Evolutionary conservation across 2,888 invertebrate species (phyloP).

Genomic region (Lepeophtheirus nordmannii): DNA sequence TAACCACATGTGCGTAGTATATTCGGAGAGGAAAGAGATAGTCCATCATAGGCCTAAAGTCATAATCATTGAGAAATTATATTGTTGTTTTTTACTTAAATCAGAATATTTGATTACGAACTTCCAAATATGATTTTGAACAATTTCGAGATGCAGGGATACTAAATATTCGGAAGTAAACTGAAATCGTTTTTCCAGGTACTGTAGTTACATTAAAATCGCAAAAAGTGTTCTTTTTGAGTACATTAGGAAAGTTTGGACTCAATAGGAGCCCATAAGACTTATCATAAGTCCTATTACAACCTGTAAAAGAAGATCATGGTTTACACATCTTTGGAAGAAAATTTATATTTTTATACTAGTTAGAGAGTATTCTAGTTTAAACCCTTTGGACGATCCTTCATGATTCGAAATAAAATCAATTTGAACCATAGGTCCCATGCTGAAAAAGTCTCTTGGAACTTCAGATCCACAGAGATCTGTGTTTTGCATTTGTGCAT

Average conservation of each 20-base stretch:
- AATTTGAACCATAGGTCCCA: neutral
- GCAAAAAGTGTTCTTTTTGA: neutral
- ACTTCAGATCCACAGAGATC: slow-evolving; percentile 2
- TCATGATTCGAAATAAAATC: slow-evolving; percentile 2
- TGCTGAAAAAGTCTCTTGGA: slow-evolving; percentile 10
- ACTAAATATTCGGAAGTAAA: slow-evolving; percentile 12
- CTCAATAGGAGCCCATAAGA: slow-evolving; percentile 9
- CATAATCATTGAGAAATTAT: neutral
- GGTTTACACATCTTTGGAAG: neutral
- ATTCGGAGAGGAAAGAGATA: neutral
- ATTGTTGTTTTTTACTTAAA: neutral
- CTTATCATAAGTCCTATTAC: slow-evolving; percentile 8
- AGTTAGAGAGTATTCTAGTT: neutral
- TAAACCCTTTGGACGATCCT: neutral
- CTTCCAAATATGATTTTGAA: neutral
- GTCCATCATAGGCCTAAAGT: slow-evolving; percentile 6
- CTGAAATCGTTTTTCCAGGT: neutral
- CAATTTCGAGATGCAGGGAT: slow-evolving; percentile 1
- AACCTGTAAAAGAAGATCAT: slow-evolving; percentile 8
- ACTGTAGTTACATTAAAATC: neutral
- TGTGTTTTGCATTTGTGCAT: neutral
- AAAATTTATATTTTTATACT: neutral
- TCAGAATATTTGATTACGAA: neutral
- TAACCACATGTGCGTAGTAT: slow-evolving; percentile 1
- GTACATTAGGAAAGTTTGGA: slow-evolving; percentile 3